Percentiles rank a stretch among this genome's conserved stretches.
Evolutionary conservation across 2,113 vertebrate genomes (phyloP).

Genomic region (Gymnarchus niloticus): DNA sequence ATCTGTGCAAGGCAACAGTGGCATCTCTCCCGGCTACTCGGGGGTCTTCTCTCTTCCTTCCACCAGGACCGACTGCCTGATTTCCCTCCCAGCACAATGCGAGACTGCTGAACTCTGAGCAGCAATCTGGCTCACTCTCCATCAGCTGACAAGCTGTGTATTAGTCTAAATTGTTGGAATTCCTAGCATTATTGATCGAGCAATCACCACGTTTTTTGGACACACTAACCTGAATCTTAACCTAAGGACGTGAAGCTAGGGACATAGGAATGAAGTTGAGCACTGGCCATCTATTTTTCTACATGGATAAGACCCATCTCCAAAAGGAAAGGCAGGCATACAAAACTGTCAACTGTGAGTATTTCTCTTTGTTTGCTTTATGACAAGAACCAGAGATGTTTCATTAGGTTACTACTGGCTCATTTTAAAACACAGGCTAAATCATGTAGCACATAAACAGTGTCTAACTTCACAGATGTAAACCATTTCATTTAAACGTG

Average conservation of each 20-base stretch:
- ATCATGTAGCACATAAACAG: too few species aligned
- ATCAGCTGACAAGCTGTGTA: constrained; percentile 19
- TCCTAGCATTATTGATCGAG: constrained; percentile 40
- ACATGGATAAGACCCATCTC: not conserved
- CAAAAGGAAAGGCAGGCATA: not conserved
- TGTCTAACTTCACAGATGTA: constrained; percentile 26
- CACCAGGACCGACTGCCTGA: not conserved
- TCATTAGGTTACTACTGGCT: constrained; percentile 21
- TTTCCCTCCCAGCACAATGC: not conserved
- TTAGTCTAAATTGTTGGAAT: constrained; percentile 41
- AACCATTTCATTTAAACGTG: not conserved
- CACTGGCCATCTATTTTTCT: not conserved
- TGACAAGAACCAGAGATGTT: not conserved
- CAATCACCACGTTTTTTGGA: constrained; percentile 1
- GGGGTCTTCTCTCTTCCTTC: constrained; percentile 29
- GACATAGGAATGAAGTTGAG: not conserved
- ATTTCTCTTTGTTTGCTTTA: constrained; percentile 19
- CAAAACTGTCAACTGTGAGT: constrained; percentile 25
- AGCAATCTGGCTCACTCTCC: constrained; percentile 21
- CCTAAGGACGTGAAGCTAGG: not conserved
- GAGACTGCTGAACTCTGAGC: constrained; percentile 1
- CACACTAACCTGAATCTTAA: not conserved
- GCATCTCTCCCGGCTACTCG: constrained; percentile 36
- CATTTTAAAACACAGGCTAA: constrained; percentile 37
- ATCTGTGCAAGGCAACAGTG: constrained; percentile 25